Evolutionary conservation across 2,113 vertebrate species (phyloP).

Genomic region (Pogona vitticeps): DNA sequence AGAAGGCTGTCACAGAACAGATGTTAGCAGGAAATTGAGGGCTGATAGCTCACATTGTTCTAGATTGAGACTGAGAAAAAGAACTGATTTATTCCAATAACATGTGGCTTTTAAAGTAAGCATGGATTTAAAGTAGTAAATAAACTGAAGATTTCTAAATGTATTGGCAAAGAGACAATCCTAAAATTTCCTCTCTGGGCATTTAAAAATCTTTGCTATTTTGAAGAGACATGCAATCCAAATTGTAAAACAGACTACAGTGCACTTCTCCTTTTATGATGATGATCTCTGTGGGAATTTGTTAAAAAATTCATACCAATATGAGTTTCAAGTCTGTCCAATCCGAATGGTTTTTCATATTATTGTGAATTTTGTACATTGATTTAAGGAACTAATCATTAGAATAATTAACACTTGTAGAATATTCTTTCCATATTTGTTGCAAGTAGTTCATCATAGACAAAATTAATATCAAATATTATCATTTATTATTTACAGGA

Average conservation of each 20-base stretch:
- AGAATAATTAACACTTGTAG: not conserved
- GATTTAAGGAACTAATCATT: not conserved
- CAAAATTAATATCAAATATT: not conserved
- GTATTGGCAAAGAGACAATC: constrained; percentile 1
- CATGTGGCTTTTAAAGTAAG: not conserved
- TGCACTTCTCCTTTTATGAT: not conserved
- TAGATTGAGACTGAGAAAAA: too few relatives aligned
- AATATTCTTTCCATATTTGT: too few relatives aligned
- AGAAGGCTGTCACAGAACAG: too few relatives aligned
- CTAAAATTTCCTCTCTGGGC: not conserved
- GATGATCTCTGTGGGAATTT: not conserved
- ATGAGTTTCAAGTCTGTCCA: not conserved
- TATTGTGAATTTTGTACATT: not conserved
- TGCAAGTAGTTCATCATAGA: constrained; percentile 32
- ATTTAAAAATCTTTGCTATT: too few relatives aligned
- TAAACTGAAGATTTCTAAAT: not conserved
- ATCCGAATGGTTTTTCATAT: not conserved
- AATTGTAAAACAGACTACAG: not conserved
- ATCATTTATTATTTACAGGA: too few relatives aligned
- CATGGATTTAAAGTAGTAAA: not conserved
- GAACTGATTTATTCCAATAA: not conserved
- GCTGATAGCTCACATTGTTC: too few relatives aligned
- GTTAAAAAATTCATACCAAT: not conserved
- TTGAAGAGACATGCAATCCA: not conserved
- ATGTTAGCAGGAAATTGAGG: too few relatives aligned